Base-by-base conservation (phyloP, 1,140 invertebrate genomes). In the Drosophila serrata region DNA sequence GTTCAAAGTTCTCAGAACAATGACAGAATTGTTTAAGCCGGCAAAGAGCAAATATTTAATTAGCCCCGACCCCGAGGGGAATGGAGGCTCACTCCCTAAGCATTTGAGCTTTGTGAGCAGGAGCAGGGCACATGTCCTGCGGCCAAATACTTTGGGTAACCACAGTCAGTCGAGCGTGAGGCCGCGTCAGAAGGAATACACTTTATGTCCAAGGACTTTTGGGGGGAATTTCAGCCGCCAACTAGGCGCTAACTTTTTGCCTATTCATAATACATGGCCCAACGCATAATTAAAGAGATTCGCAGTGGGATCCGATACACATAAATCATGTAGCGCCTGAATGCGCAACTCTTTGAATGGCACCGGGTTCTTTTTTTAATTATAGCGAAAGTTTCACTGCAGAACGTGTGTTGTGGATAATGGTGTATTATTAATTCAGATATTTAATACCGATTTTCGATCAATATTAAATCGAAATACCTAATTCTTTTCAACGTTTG, bases 1-100 rank as follows among this genome's bases (percentile, higher is more conserved):
- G 51, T 76, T 43, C 58, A 63, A 81, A 82, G 43, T 81, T 72
- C 62, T 35, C 17, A 19, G 24, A 65, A 63, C 84, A 69, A 70
- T 88, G 84, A 79, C 67, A 79, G 57, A 68, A 69, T 45, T 48
- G 59, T 69, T 69, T 76, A 64, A 60, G 73, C 56, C 84, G 33
- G 64, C 45, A 58, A 37, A 74, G 79, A 73, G 63, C 67, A 87
- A 88, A 88, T 88, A 87, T 87, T 87, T 87, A 87, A 87, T 87
- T 84, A 88, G 68, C 61, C 46, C 43, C 11, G 37, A 24, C 67
- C 75, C 61, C 15, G 11, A 0, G 70, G 40, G 24, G 40, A 29
- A 11, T 17, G 0, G 40, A 45, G 45, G 9, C 15, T 40, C 33
- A 53, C 35, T 40, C 39, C 51, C 40, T 51, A 56, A 76, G 45